Conservation (phyloP, 2,888 invertebrate species). For the Melipona beecheii region DNA sequence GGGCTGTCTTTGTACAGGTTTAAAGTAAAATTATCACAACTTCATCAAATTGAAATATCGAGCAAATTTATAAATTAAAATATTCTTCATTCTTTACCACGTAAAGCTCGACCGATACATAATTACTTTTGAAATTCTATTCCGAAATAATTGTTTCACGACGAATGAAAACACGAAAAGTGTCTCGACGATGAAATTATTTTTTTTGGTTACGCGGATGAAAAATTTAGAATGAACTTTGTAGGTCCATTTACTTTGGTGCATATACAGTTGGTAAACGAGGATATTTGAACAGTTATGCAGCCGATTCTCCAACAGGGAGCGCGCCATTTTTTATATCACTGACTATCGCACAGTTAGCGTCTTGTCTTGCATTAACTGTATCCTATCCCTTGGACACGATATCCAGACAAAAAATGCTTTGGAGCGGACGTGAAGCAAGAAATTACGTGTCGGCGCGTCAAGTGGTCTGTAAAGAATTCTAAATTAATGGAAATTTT, state of each 20-base stretch:
- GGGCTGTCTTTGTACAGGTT: conserved; percentile 50
- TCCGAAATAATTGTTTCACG: background rate
- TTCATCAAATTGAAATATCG: background rate
- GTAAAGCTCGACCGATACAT: background rate
- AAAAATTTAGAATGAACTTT: background rate
- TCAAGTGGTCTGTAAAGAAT: conserved; percentile 32
- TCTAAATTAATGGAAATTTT: background rate
- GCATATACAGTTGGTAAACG: conserved; percentile 26
- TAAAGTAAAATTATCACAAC: background rate
- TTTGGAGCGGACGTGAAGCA: conserved; percentile 39
- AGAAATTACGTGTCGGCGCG: background rate
- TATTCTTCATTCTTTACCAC: background rate
- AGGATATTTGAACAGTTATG: conserved; percentile 5
- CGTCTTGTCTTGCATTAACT: conserved; percentile 16
- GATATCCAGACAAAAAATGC: conserved; percentile 51
- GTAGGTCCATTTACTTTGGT: conserved; percentile 44
- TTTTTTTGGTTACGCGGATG: background rate
- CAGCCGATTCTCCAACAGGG: background rate
- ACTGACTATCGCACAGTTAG: conserved; percentile 26
- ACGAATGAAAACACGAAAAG: background rate
- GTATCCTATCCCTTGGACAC: conserved; percentile 58
- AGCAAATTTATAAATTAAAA: background rate
- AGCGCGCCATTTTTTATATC: conserved; percentile 35
- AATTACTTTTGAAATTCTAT: background rate
- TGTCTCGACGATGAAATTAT: background rate